Base-by-base conservation (phyloP, 1,140 invertebrate species). In the Listronotus bonariensis region DNA sequence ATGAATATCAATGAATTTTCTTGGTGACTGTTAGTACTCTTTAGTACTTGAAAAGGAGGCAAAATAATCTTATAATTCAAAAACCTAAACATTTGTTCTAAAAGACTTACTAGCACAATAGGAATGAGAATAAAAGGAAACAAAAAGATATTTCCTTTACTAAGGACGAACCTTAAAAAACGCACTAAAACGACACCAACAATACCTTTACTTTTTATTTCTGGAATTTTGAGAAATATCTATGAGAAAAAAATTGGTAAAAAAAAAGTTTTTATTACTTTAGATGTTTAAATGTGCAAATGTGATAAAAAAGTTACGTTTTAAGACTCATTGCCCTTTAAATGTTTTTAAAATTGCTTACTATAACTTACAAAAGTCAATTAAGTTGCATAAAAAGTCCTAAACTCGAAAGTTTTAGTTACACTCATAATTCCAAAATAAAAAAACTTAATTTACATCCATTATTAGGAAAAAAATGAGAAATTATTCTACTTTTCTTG, bases 401-500 rank as follows among this genome's bases (percentile, higher is more conserved):
- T 41, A 11, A 14, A 12, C 14, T 41, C 11, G 11, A 41, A 14
- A 41, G 40, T 41, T 41, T 41, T 18, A 14, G 5, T 45, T 45
- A 3, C 10, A 45, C 14, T 17, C 42, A 45, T 11, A 14, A 45
- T 45, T 45, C 46, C 46, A 18, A 49, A 49, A 20, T n/a, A 49
- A 49, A 17, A 18, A 12, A 36, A 36, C 8, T 12, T 36, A 36
- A 36, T 1, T 36, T 12, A 36, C 34, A 36, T 36, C 34, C 34
- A 36, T 36, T 36, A 15, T 45, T 49, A 36, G 34, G n/a, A n/a
- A 36, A 10, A 36, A 36, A 10, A 5, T 36, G 34, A 36, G 3
- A 36, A 36, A 51, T 60, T 42, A 60, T 18, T 46, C 34, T 46
- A 49, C 46, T 55, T 64, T 17, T 64, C 61, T 26, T 38, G 34